Percentiles rank a stretch among this genome's conserved stretches.
Evolutionary conservation across 2,797 vertebrate genomes (phyloP).

Genomic region (Sebastes hubbsi): DNA sequence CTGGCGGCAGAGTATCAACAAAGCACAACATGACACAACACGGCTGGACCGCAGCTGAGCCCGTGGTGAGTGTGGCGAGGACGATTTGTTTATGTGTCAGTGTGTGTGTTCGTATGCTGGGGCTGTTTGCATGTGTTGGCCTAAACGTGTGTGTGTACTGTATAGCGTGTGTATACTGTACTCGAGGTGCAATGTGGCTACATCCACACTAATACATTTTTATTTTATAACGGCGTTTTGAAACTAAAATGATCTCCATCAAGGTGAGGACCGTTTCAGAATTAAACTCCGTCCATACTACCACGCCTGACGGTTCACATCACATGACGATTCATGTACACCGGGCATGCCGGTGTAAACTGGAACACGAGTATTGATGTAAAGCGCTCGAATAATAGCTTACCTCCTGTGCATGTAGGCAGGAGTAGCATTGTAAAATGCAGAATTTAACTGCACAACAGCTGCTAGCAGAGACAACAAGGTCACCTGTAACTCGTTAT

Average conservation of each 20-base stretch:
- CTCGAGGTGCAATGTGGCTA: not conserved
- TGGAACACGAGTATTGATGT: not conserved
- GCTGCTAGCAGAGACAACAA: too few relatives aligned
- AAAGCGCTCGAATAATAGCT: too few relatives aligned
- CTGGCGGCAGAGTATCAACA: constrained; percentile 33
- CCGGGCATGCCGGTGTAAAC: not conserved
- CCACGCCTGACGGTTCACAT: too few relatives aligned
- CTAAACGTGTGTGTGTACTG: not conserved
- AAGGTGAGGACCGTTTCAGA: not conserved
- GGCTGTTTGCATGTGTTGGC: not conserved
- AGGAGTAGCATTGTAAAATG: too few relatives aligned
- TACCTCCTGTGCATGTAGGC: too few relatives aligned
- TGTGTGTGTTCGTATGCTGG: not conserved
- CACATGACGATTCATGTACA: too few relatives aligned
- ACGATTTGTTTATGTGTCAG: not conserved
- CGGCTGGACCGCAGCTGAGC: constrained; percentile 30
- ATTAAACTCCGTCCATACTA: too few relatives aligned
- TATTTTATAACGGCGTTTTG: not conserved
- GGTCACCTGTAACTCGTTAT: too few relatives aligned
- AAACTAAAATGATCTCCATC: not conserved
- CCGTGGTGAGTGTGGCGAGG: not conserved
- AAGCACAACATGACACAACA: constrained; percentile 25
- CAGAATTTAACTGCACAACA: too few relatives aligned
- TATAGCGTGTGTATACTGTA: not conserved
- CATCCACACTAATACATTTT: not conserved